Evolutionary conservation across 2,797 vertebrate species (phyloP), one percentile per base, ranked within the genome.

Genomic region (Scolopax bukidnonensis): DNA sequence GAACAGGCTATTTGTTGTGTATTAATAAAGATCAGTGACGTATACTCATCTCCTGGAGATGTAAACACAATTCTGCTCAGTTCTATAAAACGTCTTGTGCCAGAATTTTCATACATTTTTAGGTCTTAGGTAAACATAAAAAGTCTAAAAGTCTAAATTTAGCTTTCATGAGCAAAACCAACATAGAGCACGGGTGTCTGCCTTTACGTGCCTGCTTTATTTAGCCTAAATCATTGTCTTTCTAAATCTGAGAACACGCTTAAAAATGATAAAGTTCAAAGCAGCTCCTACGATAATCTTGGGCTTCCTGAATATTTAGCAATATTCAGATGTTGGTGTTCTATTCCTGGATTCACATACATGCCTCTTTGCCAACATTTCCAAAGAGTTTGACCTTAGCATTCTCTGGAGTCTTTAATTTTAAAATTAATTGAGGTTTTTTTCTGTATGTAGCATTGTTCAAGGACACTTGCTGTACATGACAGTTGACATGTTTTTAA

Each of bases 381-480:
- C 70, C 24, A 17, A 47, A 71, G 41, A 80, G 27, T 48, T 67
- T 80, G 43, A 53, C 30, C 6, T 1, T 45, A 40, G 18, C 38
- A 13, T 84, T 78, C 28, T 33, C 8, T 25, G 10, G 32, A 64
- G 27, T 61, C 50, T 73, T 84, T 50, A 53, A 64, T 74, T 85
- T 84, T 80, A 85, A 75, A 74, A 64, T 25, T 28, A 48, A 80
- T 16, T 57, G 19, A 69, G 7, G 1, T 53, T 88, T 90, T 87
- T 32, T 11, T 32, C 14, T 65, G 2, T 51, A 3, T 50, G 16
- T 80, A 60, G 18, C 45, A 21, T 40, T 56, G 8, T 74, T 68
- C 16, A 53, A 6, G 53, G 27, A 23, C 57, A 30, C 16, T 94
- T 3, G 0, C 6, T n/a, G 6, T 83, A 4, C 0, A 0, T 83